Base-by-base conservation (phyloP, 2,797 vertebrate genomes). In the Pagetopsis macropterus region DNA sequence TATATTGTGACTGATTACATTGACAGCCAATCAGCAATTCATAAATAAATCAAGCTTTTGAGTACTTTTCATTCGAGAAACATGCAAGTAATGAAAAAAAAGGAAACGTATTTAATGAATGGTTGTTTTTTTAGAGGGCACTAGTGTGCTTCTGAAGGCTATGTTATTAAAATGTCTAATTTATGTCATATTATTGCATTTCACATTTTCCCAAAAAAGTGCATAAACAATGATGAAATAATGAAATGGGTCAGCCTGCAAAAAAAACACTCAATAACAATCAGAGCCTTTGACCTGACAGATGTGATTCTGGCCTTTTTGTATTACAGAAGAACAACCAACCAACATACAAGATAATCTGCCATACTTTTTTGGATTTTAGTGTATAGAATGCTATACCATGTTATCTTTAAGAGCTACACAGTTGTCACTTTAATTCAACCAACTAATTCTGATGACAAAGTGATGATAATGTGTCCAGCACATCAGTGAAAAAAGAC, bases 401-500 rank as follows among this genome's bases (percentile, higher is more conserved):
- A 10, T 40, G 60, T 69, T 57, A 61, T 31, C 55, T 75, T 66
- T 14, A 58, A 7, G 23, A 59, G 41, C 31, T 58, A 43, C 15
- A 50, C 14, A 43, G 46, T 52, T 65, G 56, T 69, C 46, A 65
- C 64, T 57, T 65, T 67, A 11, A 75, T 63, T 69, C 56, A 58
- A 59, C 54, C 49, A 60, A 16, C 46, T 79, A 5, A 60, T 68
- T 79, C 27, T 16, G 44, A 57, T 71, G 75, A 79, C 70, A 79
- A 21, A 44, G 49, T 84, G 78, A 84, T 84, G 33, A 67, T 65
- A 68, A 75, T 41, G 64, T 83, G 78, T 70, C 76, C 52, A 21
- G 12, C 66, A 60, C 59, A 65, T 74, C 52, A 67, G 23, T 44
- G 21, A 54, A 74, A 78, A 70, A 21, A 68, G 71, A 78, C 71